Evolutionary conservation across 1,140 invertebrate species (phyloP).

Genomic region (Lepidurus arcticus): DNA sequence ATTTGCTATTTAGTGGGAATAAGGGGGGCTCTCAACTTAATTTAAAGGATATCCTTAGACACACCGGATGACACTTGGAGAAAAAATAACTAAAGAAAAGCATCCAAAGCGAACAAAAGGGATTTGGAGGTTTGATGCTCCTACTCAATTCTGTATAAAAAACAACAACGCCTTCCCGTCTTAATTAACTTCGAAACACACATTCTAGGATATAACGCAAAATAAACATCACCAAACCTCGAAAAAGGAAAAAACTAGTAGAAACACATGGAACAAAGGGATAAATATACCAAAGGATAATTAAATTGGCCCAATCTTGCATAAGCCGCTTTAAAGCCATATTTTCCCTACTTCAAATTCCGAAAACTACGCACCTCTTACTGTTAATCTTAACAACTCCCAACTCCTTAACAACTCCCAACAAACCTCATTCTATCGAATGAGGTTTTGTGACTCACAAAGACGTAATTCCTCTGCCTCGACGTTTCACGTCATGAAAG

Average conservation of each 20-base stretch:
- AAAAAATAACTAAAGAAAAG: not conserved
- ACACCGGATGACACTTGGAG: not conserved
- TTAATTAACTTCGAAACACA: conserved; percentile 12
- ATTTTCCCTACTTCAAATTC: not conserved
- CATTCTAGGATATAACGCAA: not conserved
- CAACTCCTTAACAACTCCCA: too few species aligned
- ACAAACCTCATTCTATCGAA: too few species aligned
- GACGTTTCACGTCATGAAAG: too few species aligned
- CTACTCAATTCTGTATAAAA: not conserved
- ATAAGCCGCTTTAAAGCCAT: not conserved
- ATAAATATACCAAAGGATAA: not conserved
- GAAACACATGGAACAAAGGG: not conserved
- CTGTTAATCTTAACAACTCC: too few species aligned
- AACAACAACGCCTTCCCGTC: not conserved
- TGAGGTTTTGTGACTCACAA: too few species aligned
- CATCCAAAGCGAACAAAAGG: too few species aligned
- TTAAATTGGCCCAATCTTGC: not conserved
- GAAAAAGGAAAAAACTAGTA: not conserved
- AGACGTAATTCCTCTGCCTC: too few species aligned
- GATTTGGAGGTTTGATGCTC: not conserved
- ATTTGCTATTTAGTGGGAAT: not conserved
- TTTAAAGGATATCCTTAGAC: not conserved
- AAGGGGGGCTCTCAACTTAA: not conserved
- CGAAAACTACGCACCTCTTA: too few species aligned
- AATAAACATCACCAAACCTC: not conserved